These are phyloP conservation scores for Diogma glabrata DNA, from an alignment of 2,888 invertebrate species.

Conservation along the genomic window DNA sequence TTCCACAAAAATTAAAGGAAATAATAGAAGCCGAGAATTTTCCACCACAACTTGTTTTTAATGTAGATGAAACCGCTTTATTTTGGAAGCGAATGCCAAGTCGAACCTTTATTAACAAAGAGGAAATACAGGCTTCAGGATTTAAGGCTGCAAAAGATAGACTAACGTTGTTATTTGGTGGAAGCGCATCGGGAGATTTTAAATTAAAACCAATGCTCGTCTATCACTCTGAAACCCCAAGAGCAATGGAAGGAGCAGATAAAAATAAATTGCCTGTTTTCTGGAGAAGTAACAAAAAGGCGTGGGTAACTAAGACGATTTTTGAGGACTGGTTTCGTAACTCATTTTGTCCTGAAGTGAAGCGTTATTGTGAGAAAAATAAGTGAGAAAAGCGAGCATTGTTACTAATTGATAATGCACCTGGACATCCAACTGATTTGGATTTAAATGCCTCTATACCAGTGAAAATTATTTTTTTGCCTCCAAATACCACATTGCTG, in stretches of 20 bases:
- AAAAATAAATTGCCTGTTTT: slow-evolving; percentile 23
- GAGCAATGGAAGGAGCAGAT: no score
- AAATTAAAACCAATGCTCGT: no score
- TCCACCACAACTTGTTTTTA: not conserved
- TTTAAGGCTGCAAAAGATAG: not conserved
- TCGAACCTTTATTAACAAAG: no score
- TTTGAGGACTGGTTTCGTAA: slow-evolving; percentile 3
- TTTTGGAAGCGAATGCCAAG: not conserved
- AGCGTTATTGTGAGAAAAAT: no score
- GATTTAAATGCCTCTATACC: no score
- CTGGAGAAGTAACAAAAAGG: slow-evolving; percentile 24
- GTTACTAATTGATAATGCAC: no score
- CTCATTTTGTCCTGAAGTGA: no score
- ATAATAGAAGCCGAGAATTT: not conserved
- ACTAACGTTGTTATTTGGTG: not conserved
- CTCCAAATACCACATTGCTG: not conserved
- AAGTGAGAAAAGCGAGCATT: no score
- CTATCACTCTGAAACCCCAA: no score
- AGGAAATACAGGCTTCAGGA: not conserved
- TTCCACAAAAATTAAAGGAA: not conserved
- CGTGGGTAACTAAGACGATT: not conserved
- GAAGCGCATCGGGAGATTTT: slow-evolving; percentile 7
- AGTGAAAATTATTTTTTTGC: not conserved
- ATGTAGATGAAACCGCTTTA: slow-evolving; percentile 4
- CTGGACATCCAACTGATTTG: no score